Base-by-base conservation (phyloP, 1,140 invertebrate genomes). In the Hylaeus anthracinus region DNA sequence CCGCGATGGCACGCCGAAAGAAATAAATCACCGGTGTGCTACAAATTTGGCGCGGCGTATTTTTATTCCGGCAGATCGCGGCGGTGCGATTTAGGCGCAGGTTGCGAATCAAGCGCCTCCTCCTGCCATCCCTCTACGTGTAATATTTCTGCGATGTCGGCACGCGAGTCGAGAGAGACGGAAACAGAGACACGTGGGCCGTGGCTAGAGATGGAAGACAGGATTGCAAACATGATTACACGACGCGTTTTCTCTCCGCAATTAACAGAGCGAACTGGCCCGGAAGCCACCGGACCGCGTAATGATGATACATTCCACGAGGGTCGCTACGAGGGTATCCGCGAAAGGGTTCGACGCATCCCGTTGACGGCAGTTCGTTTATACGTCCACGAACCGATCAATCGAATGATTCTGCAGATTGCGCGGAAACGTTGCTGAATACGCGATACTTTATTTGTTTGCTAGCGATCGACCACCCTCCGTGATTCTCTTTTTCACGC, bases 281-380 rank as follows among this genome's bases (percentile, higher is more conserved):
- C 71, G 80, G 71, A 78, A 86, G 79, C 70, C 85, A 66, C 63
- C 74, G 84, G 79, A 87, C 83, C 82, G 80, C 86, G 79, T 87
- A 88, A 89, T 88, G 88, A 88, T 87, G 77, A 88, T 86, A 83
- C 86, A 88, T 89, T 87, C 86, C 85, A 71, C 55, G 78, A 76
- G 85, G 83, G 83, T 79, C 61, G 72, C 55, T 71, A 53, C 60
- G 72, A 58, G 72, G 66, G 63, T 51, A 81, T 76, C 55, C 63
- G 70, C 74, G 74, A 72, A 74, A 79, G 74, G 83, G 76, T 45
- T 72, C 77, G 77, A 81, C 67, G 77, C 61, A 64, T 61, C 51
- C 63, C 74, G 79, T 86, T 80, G 83, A 65, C 73, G 79, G 70
- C 67, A 78, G 70, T 85, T 81, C 79, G 84, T 84, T 85, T 76